Base-by-base conservation (phyloP, 2,797 vertebrate species). In the Myotis myotis region DNA sequence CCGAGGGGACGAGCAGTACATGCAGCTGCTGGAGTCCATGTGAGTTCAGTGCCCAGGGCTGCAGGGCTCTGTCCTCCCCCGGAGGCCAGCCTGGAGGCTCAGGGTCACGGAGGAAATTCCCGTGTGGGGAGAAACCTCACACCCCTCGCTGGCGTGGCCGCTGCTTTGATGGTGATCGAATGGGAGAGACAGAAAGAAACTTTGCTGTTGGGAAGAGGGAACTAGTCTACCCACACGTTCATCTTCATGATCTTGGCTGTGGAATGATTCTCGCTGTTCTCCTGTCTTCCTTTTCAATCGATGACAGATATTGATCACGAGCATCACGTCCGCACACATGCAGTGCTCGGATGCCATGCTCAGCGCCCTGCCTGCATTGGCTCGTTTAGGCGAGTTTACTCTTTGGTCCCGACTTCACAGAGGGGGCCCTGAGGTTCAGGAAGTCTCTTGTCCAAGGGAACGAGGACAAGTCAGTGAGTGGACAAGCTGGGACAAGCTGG, bases 1-100 rank as follows among this genome's bases (percentile, higher is more conserved):
- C 78, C 99, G 99, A 91, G 99, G 99, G 66, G 99, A 99, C 13
- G 99, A 99, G 90, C 98, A 98, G 96, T 99, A 99, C 97, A 99
- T 99, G 99, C 98, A 99, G 81, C 98, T 99, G 28, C 98, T 99
- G 96, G 99, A 99, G 97, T 98, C 98, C 47, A 99, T 99, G 99
- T 99, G 98, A 98, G 98, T 97, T 17, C 33, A 1, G 13, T 0
- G 10, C 23, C 49, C 15, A 1, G 0, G 41, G 47, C 2, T 1
- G 0, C 0, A 0, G 4, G n/a, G 4, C 44, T 51, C 75, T 38
- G 15, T 41, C 11, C n/a, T 71, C 17, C 38, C 33, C 33, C 6
- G 1, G 20, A 51, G 30, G 55, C 28, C 19, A 1, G 9, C 17
- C 30, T 0, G 4, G 74, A 47, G 44, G 38, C 33, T 74, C 28